Evolutionary conservation across 1,140 invertebrate genomes (phyloP).

Genomic region (Microplitis mediator): DNA sequence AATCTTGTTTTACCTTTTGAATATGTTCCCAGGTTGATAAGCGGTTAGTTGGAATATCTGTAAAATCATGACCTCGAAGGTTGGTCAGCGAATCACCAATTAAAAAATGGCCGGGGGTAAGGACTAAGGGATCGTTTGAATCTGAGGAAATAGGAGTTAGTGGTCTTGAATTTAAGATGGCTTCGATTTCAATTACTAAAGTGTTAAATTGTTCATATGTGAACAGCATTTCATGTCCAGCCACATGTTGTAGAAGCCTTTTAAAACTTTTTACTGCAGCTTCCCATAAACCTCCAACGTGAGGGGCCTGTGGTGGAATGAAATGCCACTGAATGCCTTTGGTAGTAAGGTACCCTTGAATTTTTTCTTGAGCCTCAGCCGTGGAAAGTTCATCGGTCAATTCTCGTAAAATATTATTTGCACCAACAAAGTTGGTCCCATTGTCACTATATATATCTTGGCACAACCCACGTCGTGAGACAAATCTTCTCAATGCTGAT

Average conservation of each 20-base stretch:
- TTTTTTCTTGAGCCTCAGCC: background rate
- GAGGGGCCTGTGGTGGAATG: constrained; percentile 44
- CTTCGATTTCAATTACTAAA: background rate
- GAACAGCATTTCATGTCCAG: background rate
- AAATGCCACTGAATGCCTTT: constrained; percentile 43
- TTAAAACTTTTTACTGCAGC: constrained; percentile 9
- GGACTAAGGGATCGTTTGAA: background rate
- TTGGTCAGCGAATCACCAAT: constrained; percentile 1
- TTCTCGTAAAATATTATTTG: constrained; percentile 20
- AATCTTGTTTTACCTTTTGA: constrained; percentile 15
- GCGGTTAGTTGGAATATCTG: background rate
- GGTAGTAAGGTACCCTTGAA: background rate
- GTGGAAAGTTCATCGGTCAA: background rate
- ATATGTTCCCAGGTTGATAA: constrained; percentile 13
- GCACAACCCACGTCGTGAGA: constrained; percentile 9
- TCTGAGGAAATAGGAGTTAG: background rate
- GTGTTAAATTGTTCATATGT: constrained; percentile 12
- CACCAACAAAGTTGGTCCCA: constrained; percentile 25
- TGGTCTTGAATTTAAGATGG: background rate
- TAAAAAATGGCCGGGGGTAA: constrained; percentile 4
- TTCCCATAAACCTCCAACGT: constrained; percentile 50
- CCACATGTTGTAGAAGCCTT: background rate
- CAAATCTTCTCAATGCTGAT: constrained; percentile 16
- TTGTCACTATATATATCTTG: constrained; percentile 24
- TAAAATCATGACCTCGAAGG: background rate